phyloP scores from a whole-genome alignment of 2,113 vertebrate genomes.

The Pterocles gutturalis region DNA sequence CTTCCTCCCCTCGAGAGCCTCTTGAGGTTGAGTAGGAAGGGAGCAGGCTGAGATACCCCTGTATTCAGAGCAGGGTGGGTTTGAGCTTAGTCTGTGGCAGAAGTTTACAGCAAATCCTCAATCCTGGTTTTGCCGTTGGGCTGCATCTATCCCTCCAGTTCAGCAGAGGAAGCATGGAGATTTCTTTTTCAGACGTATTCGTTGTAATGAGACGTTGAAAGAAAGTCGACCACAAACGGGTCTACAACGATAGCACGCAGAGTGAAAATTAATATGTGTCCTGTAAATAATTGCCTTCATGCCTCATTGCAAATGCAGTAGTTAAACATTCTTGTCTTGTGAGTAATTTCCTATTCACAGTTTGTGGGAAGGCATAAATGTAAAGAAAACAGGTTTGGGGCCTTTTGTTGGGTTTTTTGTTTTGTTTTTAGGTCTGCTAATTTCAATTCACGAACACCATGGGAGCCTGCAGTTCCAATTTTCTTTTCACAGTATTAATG shows the following conservation, averaged over 20 bases:
- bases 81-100: not conserved
- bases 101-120: not conserved
- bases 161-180: not conserved
- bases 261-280: slow-evolving; percentile 49
- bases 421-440: slow-evolving; percentile 59
- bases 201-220: not conserved
- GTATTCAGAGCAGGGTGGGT: not conserved
- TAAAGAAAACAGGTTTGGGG: slow-evolving; percentile 55
- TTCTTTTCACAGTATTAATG: slow-evolving; percentile 80
- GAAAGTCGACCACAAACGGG: slow-evolving; percentile 25
- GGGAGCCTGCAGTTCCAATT: slow-evolving; percentile 75
- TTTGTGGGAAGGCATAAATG: slow-evolving; percentile 57
- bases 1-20: not conserved
- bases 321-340: slow-evolving; percentile 57
- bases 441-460: slow-evolving; percentile 78
- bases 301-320: slow-evolving; percentile 47
- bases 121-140: not conserved
- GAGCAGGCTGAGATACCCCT: not conserved
- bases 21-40: not conserved
- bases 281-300: slow-evolving; percentile 39
- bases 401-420: slow-evolving; percentile 4
- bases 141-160: not conserved
- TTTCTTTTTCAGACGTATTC: not conserved
- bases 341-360: slow-evolving; percentile 48
- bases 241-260: slow-evolving; percentile 40